Base-by-base conservation (phyloP, 2,113 vertebrate genomes). In the Nothocercus nigrocapillus region DNA sequence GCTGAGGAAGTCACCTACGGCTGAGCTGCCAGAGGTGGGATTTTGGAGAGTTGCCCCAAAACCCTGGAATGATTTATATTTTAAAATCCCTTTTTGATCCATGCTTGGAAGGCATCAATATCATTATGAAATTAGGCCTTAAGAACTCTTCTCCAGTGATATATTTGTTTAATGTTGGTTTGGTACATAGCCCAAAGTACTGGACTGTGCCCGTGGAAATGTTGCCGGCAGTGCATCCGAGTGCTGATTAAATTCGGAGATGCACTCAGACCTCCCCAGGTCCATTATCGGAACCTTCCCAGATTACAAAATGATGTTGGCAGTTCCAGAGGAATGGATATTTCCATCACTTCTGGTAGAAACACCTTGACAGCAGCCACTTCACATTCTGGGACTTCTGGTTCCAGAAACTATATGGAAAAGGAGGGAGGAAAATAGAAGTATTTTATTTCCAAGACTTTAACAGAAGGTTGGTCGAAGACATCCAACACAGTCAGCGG, bases 401-500 rank as follows among this genome's bases (percentile, higher is more conserved):
- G 20, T 40, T 88, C 25, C 53, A 86, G 64, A 61, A 91, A 88
- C 42, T 19, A 13, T 38, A 34, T 47, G 20, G 40, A 90, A 93
- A 24, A 3, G 1, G 5, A 88, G 7, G 11, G 6, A 1, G 14
- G 14, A 40, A 7, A 58, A 38, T 24, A 77, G 24, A 78, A 19
- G 32, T 40, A 40, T 81, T 85, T 90, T 91, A 82, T 86, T 96
- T 72, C 66, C 1, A 1, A 1, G 0, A 18, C 28, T 12, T 4
- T 72, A 61, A 75, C 47, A 49, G 75, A 94, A 84, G 44, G 18
- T 89, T 91, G 11, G 32, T 61, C 51, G 6, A 53, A 82, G 27
- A 68, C 18, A 86, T 53, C 8, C 42, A 82, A 32, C 32, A 30
- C 14, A 45, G 75, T 42, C 58, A 72, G 69, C 88, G 27, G 42